Evolutionary conservation across 2,888 invertebrate genomes (phyloP), one percentile per base, ranked within the genome.

Genomic region (Xylota sylvarum): DNA sequence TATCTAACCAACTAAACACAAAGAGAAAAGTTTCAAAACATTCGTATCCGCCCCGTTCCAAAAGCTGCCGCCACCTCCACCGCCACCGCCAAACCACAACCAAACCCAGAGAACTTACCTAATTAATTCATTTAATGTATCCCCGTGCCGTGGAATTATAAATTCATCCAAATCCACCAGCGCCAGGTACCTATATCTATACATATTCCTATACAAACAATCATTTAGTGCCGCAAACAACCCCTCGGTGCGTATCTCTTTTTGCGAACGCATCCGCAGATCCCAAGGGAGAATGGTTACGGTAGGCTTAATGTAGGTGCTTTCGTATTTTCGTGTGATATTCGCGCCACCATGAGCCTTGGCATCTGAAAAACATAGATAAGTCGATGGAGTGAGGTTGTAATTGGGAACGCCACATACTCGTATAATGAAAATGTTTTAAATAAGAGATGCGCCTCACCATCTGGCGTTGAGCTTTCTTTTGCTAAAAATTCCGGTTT

Each of bases 201-300:
- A 96, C 97, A 98, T 97, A 82, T 96, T 97, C 90, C 98, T 94
- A 93, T 98, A 98, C 23, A 98, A 94, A 92, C 98, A 98, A 93
- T 98, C 98, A 93, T 98, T 98, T 89, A 98, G 95, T 7, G 98
- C 97, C 0, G 98, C 97, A 92, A 98, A 98, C 86, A 97, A 94
- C 5, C 97, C 97, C 91, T 98, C 98, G 1, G 98, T 98, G 87
- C 98, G 95, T 86, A 98, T 98, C 93, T 98, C 98, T 90, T 96
- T 95, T 91, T 97, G 97, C 0, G 97, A 97, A 32, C 96, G 94
- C 94, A 97, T 96, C 84, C 97, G 96, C 88, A 98, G 94, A 91
- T 97, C 95, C 98, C 93, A 93, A 10, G 93, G 93, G 79, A 93
- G 88, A 27, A 93, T 91, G 74, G 90, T 91, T 52, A 93, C 90